phyloP scores from a whole-genome alignment of 2,888 invertebrate species.

The Anaspis maculata region DNA sequence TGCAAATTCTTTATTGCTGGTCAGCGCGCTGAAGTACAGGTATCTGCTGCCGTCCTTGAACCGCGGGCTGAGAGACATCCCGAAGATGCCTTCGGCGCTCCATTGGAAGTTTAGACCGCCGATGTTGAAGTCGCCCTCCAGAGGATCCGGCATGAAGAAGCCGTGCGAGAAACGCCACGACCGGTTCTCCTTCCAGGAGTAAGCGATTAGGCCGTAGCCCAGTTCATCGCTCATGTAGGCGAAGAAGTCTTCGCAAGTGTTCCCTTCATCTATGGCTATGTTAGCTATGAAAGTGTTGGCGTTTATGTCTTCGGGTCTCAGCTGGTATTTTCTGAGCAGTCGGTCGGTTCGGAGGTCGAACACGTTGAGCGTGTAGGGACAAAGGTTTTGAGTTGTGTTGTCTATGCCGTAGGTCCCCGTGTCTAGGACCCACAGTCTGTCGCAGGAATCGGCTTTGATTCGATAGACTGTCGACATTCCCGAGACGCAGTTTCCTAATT shows the following conservation, averaged over 20 bases:
- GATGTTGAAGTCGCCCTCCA: slow-evolving; percentile 69
- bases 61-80: slow-evolving; percentile 62
- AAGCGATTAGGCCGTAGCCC: slow-evolving; percentile 72
- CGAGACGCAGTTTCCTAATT: slow-evolving; percentile 64
- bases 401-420: slow-evolving; percentile 76
- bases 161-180: slow-evolving; percentile 76
- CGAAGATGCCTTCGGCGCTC: slow-evolving; percentile 72
- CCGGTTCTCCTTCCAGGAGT: slow-evolving; percentile 66
- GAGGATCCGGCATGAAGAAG: slow-evolving; percentile 74
- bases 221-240: slow-evolving; percentile 77
- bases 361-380: slow-evolving; percentile 71
- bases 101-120: slow-evolving; percentile 79
- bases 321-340: slow-evolving; percentile 57
- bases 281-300: slow-evolving; percentile 77
- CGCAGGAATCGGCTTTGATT: slow-evolving; percentile 69
- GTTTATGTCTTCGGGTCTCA: slow-evolving; percentile 65
- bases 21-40: slow-evolving; percentile 70
- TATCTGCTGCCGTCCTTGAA: slow-evolving; percentile 60
- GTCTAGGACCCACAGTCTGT: slow-evolving; percentile 75
- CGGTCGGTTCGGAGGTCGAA: slow-evolving; percentile 68
- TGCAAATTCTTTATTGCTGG: slow-evolving; percentile 69
- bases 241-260: slow-evolving; percentile 64
- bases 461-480: slow-evolving; percentile 73
- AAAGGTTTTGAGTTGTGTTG: slow-evolving; percentile 65
- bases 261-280: slow-evolving; percentile 71